Base-by-base conservation (phyloP, 2,888 invertebrate genomes). In the Sphaerophoria taeniata region DNA sequence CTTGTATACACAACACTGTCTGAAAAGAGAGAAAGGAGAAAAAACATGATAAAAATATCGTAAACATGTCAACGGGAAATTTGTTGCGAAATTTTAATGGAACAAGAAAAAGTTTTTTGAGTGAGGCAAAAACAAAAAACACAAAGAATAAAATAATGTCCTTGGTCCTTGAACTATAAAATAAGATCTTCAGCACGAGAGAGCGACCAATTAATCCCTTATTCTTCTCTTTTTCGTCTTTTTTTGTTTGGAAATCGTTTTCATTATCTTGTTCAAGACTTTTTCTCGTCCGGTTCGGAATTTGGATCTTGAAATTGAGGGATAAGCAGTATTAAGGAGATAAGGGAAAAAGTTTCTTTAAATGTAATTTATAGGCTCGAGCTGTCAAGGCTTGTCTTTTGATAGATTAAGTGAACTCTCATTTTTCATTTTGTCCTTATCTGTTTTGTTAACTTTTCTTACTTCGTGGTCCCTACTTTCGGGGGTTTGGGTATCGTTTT, bases 21-120 rank as follows among this genome's bases (percentile, higher is more conserved):
- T 81, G 85, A 53, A 84, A 84, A 39, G 11, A 49, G 61, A 75
- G 34, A 67, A 43, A 9, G 61, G 39, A 49, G 61, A 61, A 45
- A 39, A 73, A 85, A 85, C 85, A 81, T 85, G 80, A 85, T 58
- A 85, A 85, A 24, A 73, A 77, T 70, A 77, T 85, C 81, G 85
- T 85, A 73, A 85, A 85, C 49, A 71, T 84, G 81, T 85, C 81
- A 80, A 51, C 72, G 55, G 31, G 56, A 63, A 75, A 71, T 53
- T 74, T 80, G 73, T 69, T 53, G 39, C 33, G 34, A 76, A 51
- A 56, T 58, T 58, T 43, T 58, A 43, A 36, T 56, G 49, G 67
- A 51, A 33, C 39, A 70, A 36, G 43, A 33, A 2, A 77, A 43
- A 55, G 45, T 24, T 58, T 34, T 51, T 61, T 60, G 60, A 71